Base-by-base conservation (phyloP, 30 jellyfish, hydroid and myxozoan genomes). In the Clytia hemisphaerica region DNA sequence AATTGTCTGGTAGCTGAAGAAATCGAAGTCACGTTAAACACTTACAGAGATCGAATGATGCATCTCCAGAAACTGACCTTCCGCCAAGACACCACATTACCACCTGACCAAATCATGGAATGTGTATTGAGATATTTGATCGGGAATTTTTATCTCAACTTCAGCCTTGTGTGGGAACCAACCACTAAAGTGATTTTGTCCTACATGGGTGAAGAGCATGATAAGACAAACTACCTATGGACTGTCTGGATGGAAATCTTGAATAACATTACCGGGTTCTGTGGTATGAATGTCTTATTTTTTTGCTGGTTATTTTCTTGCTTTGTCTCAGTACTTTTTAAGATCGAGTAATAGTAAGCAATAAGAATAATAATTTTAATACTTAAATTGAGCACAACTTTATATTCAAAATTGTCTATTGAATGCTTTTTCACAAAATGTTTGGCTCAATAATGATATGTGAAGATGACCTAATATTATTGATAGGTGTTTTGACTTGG, bases 91-190 rank as follows among this genome's bases (percentile, higher is more conserved):
- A 61, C 50, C 18, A 46, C 29, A 15, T 26, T 49, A n/a, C 83
- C 58, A 49, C n/a, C n/a, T n/a, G 5, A 4, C 18, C n/a, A 49
- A 16, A 0, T 49, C 32, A 35, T 3, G 2, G 97, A 87, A 28
- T 58, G 69, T 40, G 73, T 63, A 1, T 46, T 74, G 6, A 57
- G 92, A 4, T 60, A 6, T 57, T 88, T 87, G 26, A 46, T 68
- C 37, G 93, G 94, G 15, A 79, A 79, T 53, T 79, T 87, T 53
- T 82, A 58, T 7, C 42, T 79, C 6, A 87, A 87, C 45, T 61
- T 87, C 31, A 67, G 88, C 45, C 84, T 83, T 7, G 42, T 87
- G 75, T 87, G 97, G 97, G 71, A 60, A 19, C 94, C 92, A 1
- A 61, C 67, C 26, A 87, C 67, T 77, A 92, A 74, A n/a, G 58